phyloP scores from a whole-genome alignment of 2,888 invertebrate genomes.

The Notodonta dromedarius region DNA sequence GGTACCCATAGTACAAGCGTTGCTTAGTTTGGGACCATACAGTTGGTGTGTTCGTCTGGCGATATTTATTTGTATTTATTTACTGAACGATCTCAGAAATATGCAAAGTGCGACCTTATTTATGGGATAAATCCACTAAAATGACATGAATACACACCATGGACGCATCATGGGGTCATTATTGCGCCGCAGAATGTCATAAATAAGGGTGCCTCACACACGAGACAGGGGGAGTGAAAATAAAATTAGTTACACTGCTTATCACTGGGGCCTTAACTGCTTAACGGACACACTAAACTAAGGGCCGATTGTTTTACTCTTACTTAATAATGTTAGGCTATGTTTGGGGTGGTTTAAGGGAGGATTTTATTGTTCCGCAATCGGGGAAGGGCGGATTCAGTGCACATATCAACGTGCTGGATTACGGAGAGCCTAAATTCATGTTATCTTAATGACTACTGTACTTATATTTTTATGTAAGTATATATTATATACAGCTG shows the following conservation, averaged over 20 bases:
- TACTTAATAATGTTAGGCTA: constrained; percentile 11
- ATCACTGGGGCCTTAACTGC: constrained; percentile 40
- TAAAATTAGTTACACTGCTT: constrained; percentile 62
- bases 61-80: too few relatives aligned
- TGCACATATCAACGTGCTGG: too few relatives aligned
- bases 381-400: too few relatives aligned
- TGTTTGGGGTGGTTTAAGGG: background rate
- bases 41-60: too few relatives aligned
- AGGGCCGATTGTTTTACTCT: constrained; percentile 29
- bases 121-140: background rate
- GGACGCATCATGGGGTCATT: constrained; percentile 36
- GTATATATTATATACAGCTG: too few relatives aligned
- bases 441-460: too few relatives aligned
- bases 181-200: constrained; percentile 43
- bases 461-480: too few relatives aligned
- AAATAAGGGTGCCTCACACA: constrained; percentile 37
- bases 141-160: constrained; percentile 18
- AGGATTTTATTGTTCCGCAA: too few relatives aligned
- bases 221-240: constrained; percentile 50
- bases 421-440: too few relatives aligned
- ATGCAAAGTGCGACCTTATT: background rate
- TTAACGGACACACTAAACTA: constrained; percentile 30
- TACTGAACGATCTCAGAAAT: too few relatives aligned
- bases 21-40: too few relatives aligned
- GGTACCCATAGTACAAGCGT: too few relatives aligned